Base-by-base conservation (phyloP, 2,797 vertebrate genomes). In the Rhynchotus rufescens region DNA sequence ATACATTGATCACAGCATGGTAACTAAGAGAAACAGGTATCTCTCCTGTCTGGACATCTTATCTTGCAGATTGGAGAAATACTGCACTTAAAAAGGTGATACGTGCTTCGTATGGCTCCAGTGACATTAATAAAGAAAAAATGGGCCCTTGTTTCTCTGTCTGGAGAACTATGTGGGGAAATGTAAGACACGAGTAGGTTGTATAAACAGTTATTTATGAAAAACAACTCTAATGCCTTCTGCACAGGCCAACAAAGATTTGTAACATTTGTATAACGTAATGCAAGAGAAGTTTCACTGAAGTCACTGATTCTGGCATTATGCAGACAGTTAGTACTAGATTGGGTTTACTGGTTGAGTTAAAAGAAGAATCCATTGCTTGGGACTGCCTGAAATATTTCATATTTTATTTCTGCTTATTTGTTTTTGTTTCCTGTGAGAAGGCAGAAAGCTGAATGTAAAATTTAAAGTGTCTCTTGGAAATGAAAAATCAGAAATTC, bases 11-110 rank as follows among this genome's bases (percentile, higher is more conserved):
- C 86, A 64, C 44, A 66, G 78, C 77, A 56, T 20, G 60, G 64
- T 60, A 76, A 86, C 25, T 21, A 83, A 47, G 82, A 68, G 32
- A 67, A 94, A 91, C 94, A 74, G 38, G 6, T 81, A 61, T 87
- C 73, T 90, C 16, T 54, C 25, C 38, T 75, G 22, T 59, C 57
- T 74, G 77, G 57, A 28, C 51, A 12, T 32, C 80, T 78, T 84
- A 12, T 45, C 23, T 30, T 59, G 12, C 10, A 51, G 28, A 62
- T 30, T 88, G 51, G 89, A 40, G n/a, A 69, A 85, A 79, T 30
- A 30, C 44, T 83, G 47, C 17, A 45, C 72, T 92, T 87, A 61
- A 73, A 86, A 88, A 94, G 52, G 65, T 4, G 19, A 4, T 36
- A 11, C 0, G 25, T 64, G 47, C 36, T 61, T 36, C 9, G 12